phyloP scores from a whole-genome alignment of 2,797 vertebrate species.

The Gymnoscopelus braueri region DNA sequence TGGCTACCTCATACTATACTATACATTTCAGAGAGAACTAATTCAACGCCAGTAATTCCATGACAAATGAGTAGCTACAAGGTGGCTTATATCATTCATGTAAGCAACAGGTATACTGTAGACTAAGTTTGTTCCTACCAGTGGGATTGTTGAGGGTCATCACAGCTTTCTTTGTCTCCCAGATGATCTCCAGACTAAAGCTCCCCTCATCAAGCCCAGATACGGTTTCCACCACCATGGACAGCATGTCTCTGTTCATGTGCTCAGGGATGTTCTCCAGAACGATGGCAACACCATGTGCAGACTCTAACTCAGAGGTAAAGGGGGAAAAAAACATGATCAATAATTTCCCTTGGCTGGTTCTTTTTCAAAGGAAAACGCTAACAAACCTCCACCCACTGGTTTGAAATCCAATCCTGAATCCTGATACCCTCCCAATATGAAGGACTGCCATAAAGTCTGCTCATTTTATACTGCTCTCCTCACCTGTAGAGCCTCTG shows the following conservation, averaged over 20 bases:
- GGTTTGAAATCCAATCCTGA: too few relatives aligned
- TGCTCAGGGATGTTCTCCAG: slow-evolving; percentile 58
- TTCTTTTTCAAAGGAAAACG: too few relatives aligned
- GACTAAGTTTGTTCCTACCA: slow-evolving; percentile 48
- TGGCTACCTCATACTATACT: too few relatives aligned
- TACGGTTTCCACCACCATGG: slow-evolving; percentile 72
- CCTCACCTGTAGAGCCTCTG: too few relatives aligned
- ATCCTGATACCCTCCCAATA: too few relatives aligned
- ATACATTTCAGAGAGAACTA: too few relatives aligned
- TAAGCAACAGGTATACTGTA: background rate
- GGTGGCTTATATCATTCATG: too few relatives aligned
- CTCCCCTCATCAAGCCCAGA: slow-evolving; percentile 28
- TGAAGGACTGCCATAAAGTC: too few relatives aligned
- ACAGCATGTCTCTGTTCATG: slow-evolving; percentile 50
- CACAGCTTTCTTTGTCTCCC: slow-evolving; percentile 60
- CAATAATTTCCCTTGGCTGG: background rate
- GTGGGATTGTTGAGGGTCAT: slow-evolving; percentile 58
- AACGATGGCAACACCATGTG: slow-evolving; percentile 38
- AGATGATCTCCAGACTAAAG: slow-evolving; percentile 69
- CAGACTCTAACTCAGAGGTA: slow-evolving; percentile 8
- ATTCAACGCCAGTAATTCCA: too few relatives aligned
- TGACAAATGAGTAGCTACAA: too few relatives aligned
- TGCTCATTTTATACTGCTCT: too few relatives aligned
- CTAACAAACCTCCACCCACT: too few relatives aligned
- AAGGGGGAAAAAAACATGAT: slow-evolving; percentile 1